Percentiles rank a stretch among this genome's conserved stretches.
Conservation (phyloP, 2,797 vertebrate genomes). For the Schizothorax lantsangensis region DNA sequence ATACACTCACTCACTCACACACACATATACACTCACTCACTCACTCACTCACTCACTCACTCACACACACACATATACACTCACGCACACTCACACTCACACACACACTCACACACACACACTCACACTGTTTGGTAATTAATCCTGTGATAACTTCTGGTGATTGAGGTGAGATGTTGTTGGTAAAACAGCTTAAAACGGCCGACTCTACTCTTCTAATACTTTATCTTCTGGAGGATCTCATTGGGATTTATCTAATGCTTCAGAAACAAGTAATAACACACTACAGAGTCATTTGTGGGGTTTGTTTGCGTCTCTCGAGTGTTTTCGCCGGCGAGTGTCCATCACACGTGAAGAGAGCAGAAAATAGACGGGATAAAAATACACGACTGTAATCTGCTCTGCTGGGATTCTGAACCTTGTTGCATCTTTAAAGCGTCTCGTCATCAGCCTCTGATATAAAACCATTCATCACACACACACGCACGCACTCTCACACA, state of each 20-base stretch:
- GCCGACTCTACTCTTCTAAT: neutral
- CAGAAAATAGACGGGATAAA: constrained; percentile 10
- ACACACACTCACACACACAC: too few relatives aligned
- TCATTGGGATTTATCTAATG: neutral
- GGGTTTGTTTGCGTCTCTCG: neutral
- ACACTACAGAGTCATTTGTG: neutral
- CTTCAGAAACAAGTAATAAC: neutral
- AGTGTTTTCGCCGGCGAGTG: neutral
- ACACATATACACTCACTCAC: too few relatives aligned
- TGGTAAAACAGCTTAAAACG: too few relatives aligned
- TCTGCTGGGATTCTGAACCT: constrained; percentile 14
- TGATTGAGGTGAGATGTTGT: neutral
- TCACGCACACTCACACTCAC: too few relatives aligned
- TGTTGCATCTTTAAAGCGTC: constrained; percentile 24
- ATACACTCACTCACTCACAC: too few relatives aligned
- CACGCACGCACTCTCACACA: neutral
- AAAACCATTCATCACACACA: neutral
- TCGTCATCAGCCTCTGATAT: constrained; percentile 23
- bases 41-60: too few relatives aligned
- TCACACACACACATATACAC: too few relatives aligned
- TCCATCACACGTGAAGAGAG: constrained; percentile 13
- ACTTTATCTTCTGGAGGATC: neutral
- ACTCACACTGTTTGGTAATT: too few relatives aligned
- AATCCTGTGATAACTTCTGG: too few relatives aligned
- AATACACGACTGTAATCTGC: constrained; percentile 27